Conservation (phyloP, 2,113 vertebrate species). For the Dipodomys stephensi region DNA sequence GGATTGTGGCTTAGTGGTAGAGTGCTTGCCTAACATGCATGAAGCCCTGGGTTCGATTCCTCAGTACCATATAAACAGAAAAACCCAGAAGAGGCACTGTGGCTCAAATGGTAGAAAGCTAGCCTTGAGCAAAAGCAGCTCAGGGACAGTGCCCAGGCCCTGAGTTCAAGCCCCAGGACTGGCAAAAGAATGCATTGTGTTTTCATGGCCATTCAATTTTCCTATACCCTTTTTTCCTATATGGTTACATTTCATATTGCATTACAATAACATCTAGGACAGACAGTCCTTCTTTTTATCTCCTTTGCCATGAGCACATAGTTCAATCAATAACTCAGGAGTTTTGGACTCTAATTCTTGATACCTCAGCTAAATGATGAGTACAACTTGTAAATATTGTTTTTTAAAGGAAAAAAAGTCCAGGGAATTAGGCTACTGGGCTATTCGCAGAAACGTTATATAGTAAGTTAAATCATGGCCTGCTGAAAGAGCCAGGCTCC, state of each 20-base stretch:
- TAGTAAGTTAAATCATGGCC: background rate
- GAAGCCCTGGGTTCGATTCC: no score
- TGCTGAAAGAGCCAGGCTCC: background rate
- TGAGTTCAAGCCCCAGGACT: no score
- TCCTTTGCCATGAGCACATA: background rate
- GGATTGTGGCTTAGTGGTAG: no score
- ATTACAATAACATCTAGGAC: background rate
- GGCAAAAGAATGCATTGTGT: background rate
- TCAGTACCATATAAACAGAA: no score
- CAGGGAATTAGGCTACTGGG: background rate
- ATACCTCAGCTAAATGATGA: background rate
- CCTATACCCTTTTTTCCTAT: background rate
- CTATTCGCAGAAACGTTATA: background rate
- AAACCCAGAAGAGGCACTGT: no score
- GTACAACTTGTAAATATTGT: slow-evolving; percentile 3
- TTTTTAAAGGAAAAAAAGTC: slow-evolving; percentile 9
- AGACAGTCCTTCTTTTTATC: background rate
- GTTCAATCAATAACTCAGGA: slow-evolving; percentile 11
- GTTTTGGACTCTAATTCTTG: slow-evolving; percentile 1
- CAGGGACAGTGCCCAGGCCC: no score
- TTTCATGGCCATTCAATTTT: background rate
- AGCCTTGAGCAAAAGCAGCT: no score
- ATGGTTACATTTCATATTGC: background rate
- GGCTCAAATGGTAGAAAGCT: no score
- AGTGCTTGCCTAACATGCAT: no score